Conservation (phyloP, 1,140 invertebrate species). For the Lepidurus packardi region DNA sequence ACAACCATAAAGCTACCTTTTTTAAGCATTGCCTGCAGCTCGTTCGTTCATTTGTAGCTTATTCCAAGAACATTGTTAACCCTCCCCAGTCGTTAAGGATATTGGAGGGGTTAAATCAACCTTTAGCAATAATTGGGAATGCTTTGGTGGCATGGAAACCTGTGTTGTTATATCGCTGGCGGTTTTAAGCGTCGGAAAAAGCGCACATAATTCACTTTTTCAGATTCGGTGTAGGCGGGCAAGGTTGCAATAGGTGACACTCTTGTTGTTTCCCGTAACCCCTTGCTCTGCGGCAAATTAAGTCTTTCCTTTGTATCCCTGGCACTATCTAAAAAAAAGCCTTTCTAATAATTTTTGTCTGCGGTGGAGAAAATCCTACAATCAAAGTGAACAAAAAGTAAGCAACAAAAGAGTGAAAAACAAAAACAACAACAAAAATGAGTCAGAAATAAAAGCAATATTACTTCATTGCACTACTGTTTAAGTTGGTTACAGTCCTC, state of each 20-base stretch:
- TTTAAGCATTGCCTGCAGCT: conserved; percentile 4
- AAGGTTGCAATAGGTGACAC: background rate
- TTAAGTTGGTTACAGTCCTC: background rate
- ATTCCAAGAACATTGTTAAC: background rate
- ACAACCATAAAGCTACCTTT: background rate
- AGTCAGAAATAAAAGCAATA: conserved; percentile 2
- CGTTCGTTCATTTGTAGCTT: conserved; percentile 19
- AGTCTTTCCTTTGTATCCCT: conserved; percentile 12
- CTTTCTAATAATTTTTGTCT: background rate
- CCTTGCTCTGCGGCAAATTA: background rate
- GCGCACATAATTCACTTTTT: background rate
- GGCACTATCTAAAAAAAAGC: background rate
- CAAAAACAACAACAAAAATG: conserved; percentile 14
- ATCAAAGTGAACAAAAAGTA: conserved; percentile 3
- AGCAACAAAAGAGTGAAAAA: conserved; percentile 8
- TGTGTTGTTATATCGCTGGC: background rate
- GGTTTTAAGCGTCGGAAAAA: background rate
- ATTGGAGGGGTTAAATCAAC: background rate
- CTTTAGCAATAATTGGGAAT: conserved; percentile 22
- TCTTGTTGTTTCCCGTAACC: background rate
- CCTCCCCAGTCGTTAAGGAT: background rate
- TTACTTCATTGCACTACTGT: conserved; percentile 16
- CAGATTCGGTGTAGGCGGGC: background rate
- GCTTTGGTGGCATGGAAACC: background rate
- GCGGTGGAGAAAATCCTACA: background rate